Percentiles rank a stretch among this genome's conserved stretches.
phyloP scores from a whole-genome alignment of 2,888 invertebrate species.

The Drosophila cognata region DNA sequence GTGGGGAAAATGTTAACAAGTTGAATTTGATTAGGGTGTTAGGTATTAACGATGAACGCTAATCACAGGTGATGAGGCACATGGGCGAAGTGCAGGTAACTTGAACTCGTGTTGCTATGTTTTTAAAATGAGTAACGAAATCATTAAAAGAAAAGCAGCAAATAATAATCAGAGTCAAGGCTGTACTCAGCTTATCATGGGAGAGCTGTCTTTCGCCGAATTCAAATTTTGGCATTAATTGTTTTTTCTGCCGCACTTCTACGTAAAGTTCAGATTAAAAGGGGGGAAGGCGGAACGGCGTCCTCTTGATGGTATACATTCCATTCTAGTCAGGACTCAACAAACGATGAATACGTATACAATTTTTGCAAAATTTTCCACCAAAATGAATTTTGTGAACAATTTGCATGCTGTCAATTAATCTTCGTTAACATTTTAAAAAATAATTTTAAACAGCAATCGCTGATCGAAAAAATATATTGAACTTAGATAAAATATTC shows the following conservation, averaged over 20 bases:
- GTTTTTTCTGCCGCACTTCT: no score
- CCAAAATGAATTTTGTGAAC: not conserved
- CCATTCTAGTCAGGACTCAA: not conserved
- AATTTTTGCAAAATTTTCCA: not conserved
- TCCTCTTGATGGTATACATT: not conserved
- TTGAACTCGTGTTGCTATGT: not conserved
- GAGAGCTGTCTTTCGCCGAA: not conserved
- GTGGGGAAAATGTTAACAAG: not conserved
- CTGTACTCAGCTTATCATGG: not conserved
- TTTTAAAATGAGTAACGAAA: not conserved
- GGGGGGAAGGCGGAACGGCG: fast-evolving
- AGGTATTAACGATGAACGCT: not conserved
- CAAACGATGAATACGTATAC: not conserved
- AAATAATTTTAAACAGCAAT: not conserved
- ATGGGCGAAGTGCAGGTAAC: not conserved
- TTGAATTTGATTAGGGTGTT: not conserved
- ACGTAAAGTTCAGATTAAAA: not conserved
- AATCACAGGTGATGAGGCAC: not conserved
- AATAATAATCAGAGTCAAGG: not conserved
- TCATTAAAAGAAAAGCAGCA: not conserved
- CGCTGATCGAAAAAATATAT: not conserved
- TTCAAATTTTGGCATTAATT: not conserved
- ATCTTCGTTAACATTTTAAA: not conserved
- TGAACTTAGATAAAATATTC: not conserved
- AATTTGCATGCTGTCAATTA: not conserved